Base-by-base conservation (phyloP, 2,797 vertebrate genomes). In the Lacerta bilineata region DNA sequence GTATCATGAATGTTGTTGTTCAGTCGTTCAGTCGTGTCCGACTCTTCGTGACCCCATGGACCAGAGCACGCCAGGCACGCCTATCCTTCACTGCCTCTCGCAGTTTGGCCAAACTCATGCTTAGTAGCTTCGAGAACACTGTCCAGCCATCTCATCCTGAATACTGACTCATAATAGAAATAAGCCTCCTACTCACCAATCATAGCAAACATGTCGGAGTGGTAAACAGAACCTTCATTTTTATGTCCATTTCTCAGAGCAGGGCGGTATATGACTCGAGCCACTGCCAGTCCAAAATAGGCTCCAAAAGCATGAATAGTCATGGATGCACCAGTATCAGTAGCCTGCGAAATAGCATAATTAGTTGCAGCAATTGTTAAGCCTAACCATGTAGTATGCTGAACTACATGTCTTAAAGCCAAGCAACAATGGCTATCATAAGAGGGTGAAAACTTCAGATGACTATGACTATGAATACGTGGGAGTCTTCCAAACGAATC, bases 191-290 rank as follows among this genome's bases (percentile, higher is more conserved):
- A 95, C 98, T 97, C 96, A 99, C 99, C 99, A 41, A 99, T 98
- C 98, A 99, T 99, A 59, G 99, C 98, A 93, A 99, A 99, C 84
- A 99, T 0, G 83, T 99, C 99, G 0, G 99, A 99, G 86, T 99
- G 97, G 91, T 99, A 99, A 50, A 97, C 97, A 5, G 98, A 99
- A 88, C 98, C 98, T 1, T 99, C 96, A 0, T 99, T 98, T 1
- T 97, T 95, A 61, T 99, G 98, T 13, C 97, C 96, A 0, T 94
- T 95, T 89, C 91, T 96, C 89, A 99, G 94, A 23, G 94, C 95
- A 3, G 98, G 97, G 2, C 98, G 96, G 92, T 99, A 98, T 74
- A 99, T 95, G 36, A 99, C 43, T 0, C 97, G 95, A 1, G 98
- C 96, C 72, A 97, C 98, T 0, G 98, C 97, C 94, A 99, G 95